Evolutionary conservation across 2,113 vertebrate species (phyloP).

Genomic region (Scomber colias): DNA sequence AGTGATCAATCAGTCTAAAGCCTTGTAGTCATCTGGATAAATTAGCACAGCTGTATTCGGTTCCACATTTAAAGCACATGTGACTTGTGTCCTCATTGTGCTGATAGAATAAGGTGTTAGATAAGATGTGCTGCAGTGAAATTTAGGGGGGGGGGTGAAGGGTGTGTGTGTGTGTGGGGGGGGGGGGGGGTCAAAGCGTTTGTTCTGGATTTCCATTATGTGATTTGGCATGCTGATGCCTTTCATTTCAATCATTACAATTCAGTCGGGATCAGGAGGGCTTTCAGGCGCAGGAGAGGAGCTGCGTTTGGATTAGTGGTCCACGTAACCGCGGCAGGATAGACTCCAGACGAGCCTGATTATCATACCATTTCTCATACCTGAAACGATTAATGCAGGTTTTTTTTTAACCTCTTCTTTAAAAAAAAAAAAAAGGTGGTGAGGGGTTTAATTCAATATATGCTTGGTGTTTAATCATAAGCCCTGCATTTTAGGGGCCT

Average conservation of each 20-base stretch:
- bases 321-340: constrained; percentile 57
- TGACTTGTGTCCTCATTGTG: constrained; percentile 46
- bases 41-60: constrained; percentile 19
- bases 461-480: constrained; percentile 81
- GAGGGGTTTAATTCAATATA: constrained; percentile 85
- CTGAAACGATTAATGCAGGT: constrained; percentile 77
- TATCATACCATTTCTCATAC: constrained; percentile 79
- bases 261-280: constrained; percentile 77
- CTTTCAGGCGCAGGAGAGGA: constrained; percentile 76
- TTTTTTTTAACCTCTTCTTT: constrained; percentile 67
- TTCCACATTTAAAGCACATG: neutral
- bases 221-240: constrained; percentile 71
- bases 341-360: constrained; percentile 76
- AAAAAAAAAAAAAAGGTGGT: constrained; percentile 14
- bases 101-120: constrained; percentile 66
- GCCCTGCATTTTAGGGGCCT: constrained; percentile 63
- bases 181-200: constrained; percentile 48
- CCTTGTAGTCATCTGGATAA: neutral
- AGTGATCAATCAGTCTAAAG: constrained; percentile 3
- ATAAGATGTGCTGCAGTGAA: constrained; percentile 56
- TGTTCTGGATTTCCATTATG: constrained; percentile 74
- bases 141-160: constrained; percentile 8
- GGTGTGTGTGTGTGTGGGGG: no score
- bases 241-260: constrained; percentile 81
- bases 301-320: constrained; percentile 79